These are phyloP conservation scores for Sarcophaga variegata DNA, from an alignment of 2,888 invertebrate genomes.

Conservation along the genomic window DNA sequence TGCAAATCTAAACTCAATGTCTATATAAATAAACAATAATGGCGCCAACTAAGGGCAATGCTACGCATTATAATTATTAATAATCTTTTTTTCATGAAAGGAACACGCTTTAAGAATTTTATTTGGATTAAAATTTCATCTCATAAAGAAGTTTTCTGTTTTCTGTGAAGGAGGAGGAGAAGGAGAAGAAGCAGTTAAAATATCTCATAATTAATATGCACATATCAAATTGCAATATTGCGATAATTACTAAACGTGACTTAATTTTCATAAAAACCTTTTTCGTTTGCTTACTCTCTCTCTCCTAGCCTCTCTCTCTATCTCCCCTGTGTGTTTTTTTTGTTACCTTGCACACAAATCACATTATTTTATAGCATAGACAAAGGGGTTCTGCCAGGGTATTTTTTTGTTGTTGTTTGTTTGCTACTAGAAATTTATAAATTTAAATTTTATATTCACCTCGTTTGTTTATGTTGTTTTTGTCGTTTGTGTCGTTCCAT, in stretches of 20 bases:
- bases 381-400: neutral
- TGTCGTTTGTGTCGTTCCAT: slow-evolving; percentile 39
- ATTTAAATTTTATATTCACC: slow-evolving; percentile 53
- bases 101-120: neutral
- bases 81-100: neutral
- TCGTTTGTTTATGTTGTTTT: neutral
- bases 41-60: too few species aligned
- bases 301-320: neutral
- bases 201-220: slow-evolving; percentile 66
- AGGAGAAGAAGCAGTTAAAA: neutral
- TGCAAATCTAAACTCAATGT: neutral
- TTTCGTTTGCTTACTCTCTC: neutral
- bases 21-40: too few species aligned
- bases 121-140: slow-evolving; percentile 26
- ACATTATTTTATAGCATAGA: slow-evolving; percentile 27
- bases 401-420: slow-evolving; percentile 2
- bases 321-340: neutral
- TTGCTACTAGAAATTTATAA: slow-evolving; percentile 31
- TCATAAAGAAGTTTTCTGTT: neutral
- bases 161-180: neutral
- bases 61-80: neutral
- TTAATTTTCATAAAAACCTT: slow-evolving; percentile 53
- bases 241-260: slow-evolving; percentile 70
- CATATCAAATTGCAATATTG: slow-evolving; percentile 68
- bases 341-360: neutral